Evolutionary conservation across 2,797 vertebrate species (phyloP), one percentile per base, ranked within the genome.

Genomic region (Labroides dimidiatus): DNA sequence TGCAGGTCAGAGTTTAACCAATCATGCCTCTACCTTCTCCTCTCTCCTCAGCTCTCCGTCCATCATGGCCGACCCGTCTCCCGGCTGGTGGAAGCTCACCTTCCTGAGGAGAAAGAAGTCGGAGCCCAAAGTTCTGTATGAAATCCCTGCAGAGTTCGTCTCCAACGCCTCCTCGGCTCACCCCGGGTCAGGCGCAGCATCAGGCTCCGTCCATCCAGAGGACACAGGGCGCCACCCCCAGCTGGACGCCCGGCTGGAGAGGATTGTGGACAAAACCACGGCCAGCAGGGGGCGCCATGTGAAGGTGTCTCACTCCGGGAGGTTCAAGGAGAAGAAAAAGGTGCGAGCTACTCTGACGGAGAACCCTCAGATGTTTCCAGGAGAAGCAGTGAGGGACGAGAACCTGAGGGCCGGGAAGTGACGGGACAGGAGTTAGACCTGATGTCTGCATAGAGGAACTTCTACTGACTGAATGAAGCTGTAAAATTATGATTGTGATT

Each of bases 261-360:
- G 95, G 82, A 95, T 98, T 0, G 94, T 97, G 90, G 97, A 98
- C 77, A 97, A 96, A 23, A 64, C 87, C 55, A 68, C 87, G 0
- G 93, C 52, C 73, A 93, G 86, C 14, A 96, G 94, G 64, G 96
- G 96, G 49, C 96, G 96, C 24, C 96, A 97, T 0, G 95, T 97
- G 61, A 96, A 96, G 60, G 97, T 98, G 47, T 98, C 97, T 51
- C 89, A 97, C 86, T 98, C 97, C 0, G 97, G 96, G 0, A 95
- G 96, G 50, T 97, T 96, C 75, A 97, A 96, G 75, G 97, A 98
- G 89, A 97, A 97, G 91, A 97, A 96, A 61, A 96, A 94, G 77
- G 93, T 96, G 11, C 80, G 96, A 9, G 78, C 93, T 2, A 94
- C 93, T 0, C 80, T 98, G 79, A 89, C 90, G 0, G 96, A 96